Conservation (phyloP, 1,140 invertebrate genomes). For the Campoletis sonorensis region DNA sequence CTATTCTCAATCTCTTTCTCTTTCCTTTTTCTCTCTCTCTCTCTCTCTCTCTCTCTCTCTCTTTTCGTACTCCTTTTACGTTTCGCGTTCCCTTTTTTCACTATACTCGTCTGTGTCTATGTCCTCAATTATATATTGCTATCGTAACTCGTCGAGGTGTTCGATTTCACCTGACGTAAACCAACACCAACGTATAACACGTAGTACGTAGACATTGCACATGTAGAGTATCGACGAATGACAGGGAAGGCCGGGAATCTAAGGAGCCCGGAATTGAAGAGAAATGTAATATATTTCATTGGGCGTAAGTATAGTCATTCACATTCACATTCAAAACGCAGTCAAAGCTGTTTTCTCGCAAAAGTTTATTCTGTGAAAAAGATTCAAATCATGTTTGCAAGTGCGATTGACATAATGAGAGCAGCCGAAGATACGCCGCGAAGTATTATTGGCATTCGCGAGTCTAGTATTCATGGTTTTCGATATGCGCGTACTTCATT, state of each 20-base stretch:
- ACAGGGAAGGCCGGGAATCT: not conserved
- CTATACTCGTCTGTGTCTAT: not conserved
- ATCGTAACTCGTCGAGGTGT: not conserved
- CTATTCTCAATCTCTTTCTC: not conserved
- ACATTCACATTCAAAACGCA: no score
- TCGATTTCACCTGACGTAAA: not conserved
- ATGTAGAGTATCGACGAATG: not conserved
- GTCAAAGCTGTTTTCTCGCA: no score
- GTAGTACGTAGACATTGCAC: not conserved
- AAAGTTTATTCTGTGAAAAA: no score
- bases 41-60: not conserved
- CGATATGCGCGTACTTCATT: no score
- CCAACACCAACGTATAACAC: not conserved
- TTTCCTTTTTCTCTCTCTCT: not conserved
- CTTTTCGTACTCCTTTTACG: not conserved
- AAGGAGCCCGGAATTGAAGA: not conserved
- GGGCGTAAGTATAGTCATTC: not conserved
- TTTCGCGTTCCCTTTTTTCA: not conserved
- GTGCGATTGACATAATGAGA: no score
- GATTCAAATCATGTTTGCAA: no score
- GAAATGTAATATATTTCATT: conserved; percentile 11
- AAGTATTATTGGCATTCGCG: no score
- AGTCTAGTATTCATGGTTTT: no score
- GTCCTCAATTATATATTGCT: not conserved
- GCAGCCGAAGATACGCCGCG: no score